phyloP scores from a whole-genome alignment of 1,140 invertebrate species.

The Drosophila kikkawai region DNA sequence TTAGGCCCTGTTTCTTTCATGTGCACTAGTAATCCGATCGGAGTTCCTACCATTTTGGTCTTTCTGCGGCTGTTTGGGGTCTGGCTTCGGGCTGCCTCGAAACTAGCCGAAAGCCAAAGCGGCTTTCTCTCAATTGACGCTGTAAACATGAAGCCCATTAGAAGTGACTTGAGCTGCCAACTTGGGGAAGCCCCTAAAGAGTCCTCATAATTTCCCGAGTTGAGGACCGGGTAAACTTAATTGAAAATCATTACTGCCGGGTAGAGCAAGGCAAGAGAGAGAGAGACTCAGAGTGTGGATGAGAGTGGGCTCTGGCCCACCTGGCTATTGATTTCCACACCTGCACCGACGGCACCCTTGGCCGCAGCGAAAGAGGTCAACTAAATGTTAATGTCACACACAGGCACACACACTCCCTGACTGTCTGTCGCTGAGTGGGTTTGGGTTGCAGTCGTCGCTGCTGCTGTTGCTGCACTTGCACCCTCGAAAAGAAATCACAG shows the following conservation, averaged over 20 bases:
- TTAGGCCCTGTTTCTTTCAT: constrained; percentile 7
- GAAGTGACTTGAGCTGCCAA: constrained; percentile 80
- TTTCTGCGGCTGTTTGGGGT: constrained; percentile 52
- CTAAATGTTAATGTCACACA: constrained; percentile 81
- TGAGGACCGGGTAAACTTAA: constrained; percentile 57
- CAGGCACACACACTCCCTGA: constrained; percentile 16
- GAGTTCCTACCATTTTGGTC: constrained; percentile 19
- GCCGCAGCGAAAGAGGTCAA: constrained; percentile 77
- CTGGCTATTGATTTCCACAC: constrained; percentile 77
- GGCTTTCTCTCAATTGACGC: constrained; percentile 83
- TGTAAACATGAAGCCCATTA: constrained; percentile 84
- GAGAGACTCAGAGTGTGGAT: background rate
- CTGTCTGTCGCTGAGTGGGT: constrained; percentile 43
- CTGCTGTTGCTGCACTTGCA: constrained; percentile 10
- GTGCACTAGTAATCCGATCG: constrained; percentile 57
- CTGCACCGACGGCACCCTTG: constrained; percentile 75
- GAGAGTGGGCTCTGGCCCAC: background rate
- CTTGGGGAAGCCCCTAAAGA: constrained; percentile 73
- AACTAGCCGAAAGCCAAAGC: constrained; percentile 67
- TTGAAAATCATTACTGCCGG: constrained; percentile 75
- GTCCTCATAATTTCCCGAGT: constrained; percentile 65
- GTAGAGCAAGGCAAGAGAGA: background rate
- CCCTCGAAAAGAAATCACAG: constrained; percentile 73
- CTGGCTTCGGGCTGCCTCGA: constrained; percentile 46
- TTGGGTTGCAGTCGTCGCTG: constrained; percentile 16